Conservation (phyloP, 2,113 vertebrate genomes). For the Morone saxatilis region DNA sequence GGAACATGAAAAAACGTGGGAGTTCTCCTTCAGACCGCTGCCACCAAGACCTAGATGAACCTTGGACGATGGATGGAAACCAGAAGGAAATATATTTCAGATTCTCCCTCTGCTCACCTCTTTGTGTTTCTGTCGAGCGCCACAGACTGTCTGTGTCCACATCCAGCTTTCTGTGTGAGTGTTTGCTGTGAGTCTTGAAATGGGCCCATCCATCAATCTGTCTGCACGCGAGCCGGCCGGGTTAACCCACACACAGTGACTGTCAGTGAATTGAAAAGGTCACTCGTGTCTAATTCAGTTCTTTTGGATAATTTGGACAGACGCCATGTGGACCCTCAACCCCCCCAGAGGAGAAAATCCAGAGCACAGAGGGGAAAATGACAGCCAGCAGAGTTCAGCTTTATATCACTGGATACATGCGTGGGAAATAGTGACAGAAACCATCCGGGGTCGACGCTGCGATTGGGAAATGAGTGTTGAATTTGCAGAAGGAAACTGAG, state of each 20-base stretch:
- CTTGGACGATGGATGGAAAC: background rate
- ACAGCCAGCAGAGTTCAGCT: conserved; percentile 5
- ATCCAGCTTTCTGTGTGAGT: background rate
- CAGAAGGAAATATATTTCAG: background rate
- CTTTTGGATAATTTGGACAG: background rate
- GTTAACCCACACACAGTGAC: conserved; percentile 4
- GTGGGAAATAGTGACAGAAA: conserved; percentile 25
- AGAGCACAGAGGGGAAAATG: background rate
- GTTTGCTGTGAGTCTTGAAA: conserved; percentile 9
- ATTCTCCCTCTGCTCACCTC: background rate
- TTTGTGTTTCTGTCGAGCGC: background rate
- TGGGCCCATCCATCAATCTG: conserved; percentile 43
- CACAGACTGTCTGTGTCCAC: background rate
- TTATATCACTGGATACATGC: background rate
- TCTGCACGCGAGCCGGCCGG: background rate
- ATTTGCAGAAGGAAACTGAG: background rate
- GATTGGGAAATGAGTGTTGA: background rate
- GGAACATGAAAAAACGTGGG: background rate
- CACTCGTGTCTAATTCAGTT: conserved; percentile 24
- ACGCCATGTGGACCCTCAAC: background rate
- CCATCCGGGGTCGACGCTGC: background rate
- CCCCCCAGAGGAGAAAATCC: background rate
- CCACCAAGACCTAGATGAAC: background rate
- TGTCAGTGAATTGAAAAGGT: conserved; percentile 51
- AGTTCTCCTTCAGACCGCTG: background rate